phyloP scores from a whole-genome alignment of 2,113 vertebrate genomes.

The Australoheros scitulus region DNA sequence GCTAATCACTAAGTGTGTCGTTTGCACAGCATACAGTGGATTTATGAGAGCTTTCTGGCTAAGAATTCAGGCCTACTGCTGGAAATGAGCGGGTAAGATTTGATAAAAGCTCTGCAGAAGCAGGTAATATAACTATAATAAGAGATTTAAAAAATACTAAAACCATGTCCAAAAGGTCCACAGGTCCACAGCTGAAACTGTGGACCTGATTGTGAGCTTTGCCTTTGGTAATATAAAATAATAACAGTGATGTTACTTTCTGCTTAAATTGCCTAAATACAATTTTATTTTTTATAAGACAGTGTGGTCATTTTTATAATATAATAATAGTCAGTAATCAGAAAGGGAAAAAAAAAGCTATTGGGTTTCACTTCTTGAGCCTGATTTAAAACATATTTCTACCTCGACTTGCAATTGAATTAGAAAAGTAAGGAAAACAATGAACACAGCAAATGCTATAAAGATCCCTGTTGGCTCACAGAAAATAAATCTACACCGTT shows the following conservation, averaged over 20 bases:
- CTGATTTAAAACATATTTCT: neutral
- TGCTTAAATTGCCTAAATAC: neutral
- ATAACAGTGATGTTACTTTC: neutral
- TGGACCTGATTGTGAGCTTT: neutral
- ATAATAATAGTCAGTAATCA: neutral
- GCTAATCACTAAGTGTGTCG: neutral
- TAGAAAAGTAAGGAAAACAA: neutral
- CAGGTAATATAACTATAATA: neutral
- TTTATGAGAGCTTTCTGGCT: neutral
- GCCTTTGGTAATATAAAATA: neutral
- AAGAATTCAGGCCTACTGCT: neutral
- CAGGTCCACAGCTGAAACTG: too few species aligned
- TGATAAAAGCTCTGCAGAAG: neutral
- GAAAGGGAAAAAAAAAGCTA: neutral
- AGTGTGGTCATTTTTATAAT: neutral
- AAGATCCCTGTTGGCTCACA: neutral
- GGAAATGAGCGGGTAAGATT: neutral
- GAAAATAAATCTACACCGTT: conserved; percentile 8
- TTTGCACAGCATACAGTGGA: neutral
- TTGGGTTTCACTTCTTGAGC: neutral
- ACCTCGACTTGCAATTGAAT: conserved; percentile 1
- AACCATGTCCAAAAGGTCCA: neutral
- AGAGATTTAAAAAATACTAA: neutral
- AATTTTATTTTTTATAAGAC: neutral
- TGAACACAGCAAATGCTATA: neutral